These are phyloP conservation scores for Baryphthengus martii DNA, from an alignment of 2,113 vertebrate genomes.

Conservation along the genomic window DNA sequence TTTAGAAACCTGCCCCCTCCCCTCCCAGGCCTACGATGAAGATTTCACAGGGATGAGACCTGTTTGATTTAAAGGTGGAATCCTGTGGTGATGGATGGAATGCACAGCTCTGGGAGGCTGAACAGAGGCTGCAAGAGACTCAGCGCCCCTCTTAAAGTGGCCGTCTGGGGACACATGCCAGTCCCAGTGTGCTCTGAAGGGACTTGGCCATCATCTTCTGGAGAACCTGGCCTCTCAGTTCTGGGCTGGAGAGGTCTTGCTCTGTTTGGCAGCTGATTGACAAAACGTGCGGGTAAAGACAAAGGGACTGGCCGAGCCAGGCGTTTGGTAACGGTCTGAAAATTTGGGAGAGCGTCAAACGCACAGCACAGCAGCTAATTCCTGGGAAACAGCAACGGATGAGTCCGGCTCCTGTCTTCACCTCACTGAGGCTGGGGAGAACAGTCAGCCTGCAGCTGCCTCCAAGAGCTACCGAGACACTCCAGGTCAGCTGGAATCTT, in stretches of 20 bases:
- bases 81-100: background rate
- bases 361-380: background rate
- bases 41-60: background rate
- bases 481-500: background rate
- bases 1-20: background rate
- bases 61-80: background rate
- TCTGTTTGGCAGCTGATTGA: background rate
- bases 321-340: background rate
- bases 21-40: background rate
- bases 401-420: background rate
- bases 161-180: background rate
- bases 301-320: background rate
- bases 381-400: background rate
- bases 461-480: background rate
- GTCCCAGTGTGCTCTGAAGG: background rate
- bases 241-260: background rate
- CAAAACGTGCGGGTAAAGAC: background rate
- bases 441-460: background rate
- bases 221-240: background rate
- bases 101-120: background rate
- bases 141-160: accelerated
- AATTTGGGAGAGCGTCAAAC: background rate
- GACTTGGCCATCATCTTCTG: background rate
- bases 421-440: background rate
- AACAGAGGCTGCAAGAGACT: background rate